Evolutionary conservation across 1,140 invertebrate genomes (phyloP).

Genomic region (Bathynomus jamesi): DNA sequence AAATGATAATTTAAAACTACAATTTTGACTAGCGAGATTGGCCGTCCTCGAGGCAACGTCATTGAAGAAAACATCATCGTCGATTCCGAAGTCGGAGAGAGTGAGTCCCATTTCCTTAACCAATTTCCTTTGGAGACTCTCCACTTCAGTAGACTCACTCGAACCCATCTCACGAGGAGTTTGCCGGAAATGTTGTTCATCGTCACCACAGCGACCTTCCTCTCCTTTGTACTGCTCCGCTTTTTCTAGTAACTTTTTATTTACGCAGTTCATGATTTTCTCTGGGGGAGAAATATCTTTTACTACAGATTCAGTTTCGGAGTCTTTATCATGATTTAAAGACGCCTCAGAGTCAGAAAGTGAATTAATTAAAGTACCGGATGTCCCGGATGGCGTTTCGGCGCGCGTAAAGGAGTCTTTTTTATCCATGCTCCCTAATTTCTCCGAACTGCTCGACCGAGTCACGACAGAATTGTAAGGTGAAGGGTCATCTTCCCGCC

Average conservation of each 20-base stretch:
- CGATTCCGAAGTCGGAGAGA: constrained; percentile 18
- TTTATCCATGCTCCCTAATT: constrained; percentile 14
- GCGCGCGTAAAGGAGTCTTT: constrained; percentile 18
- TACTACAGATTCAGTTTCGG: background rate
- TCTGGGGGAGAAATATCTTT: background rate
- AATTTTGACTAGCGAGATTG: constrained; percentile 24
- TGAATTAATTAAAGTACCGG: background rate
- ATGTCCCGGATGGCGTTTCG: background rate
- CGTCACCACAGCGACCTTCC: background rate
- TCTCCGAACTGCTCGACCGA: constrained; percentile 7
- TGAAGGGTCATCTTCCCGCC: constrained; percentile 26
- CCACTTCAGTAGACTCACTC: background rate
- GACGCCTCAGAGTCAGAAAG: background rate
- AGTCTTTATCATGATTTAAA: background rate
- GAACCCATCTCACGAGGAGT: background rate
- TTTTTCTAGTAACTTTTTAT: background rate
- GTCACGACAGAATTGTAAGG: constrained; percentile 14
- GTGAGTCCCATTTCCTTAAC: constrained; percentile 4
- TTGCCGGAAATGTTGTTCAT: background rate
- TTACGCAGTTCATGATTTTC: background rate
- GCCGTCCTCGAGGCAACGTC: constrained; percentile 29
- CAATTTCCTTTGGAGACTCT: constrained; percentile 7
- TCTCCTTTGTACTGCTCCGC: background rate
- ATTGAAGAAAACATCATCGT: constrained; percentile 25
- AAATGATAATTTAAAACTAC: constrained; percentile 29